Evolutionary conservation across 2,797 vertebrate species (phyloP).

Genomic region (Hydrocynus forskahlii): DNA sequence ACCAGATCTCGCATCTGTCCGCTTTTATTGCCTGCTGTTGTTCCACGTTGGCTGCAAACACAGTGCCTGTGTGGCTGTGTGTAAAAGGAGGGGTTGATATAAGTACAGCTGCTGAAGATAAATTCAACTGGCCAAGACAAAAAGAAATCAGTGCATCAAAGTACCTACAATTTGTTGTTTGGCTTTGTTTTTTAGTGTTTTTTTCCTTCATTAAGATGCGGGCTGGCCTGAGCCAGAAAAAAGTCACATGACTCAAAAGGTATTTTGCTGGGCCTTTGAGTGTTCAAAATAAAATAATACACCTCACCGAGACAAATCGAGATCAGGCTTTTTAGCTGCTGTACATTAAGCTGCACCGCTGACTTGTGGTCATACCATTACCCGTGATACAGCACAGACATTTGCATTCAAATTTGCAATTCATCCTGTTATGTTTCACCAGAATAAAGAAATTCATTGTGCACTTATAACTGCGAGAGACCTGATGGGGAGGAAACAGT

Average conservation of each 20-base stretch:
- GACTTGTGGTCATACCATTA: constrained; percentile 45
- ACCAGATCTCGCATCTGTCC: background rate
- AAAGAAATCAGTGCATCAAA: constrained; percentile 46
- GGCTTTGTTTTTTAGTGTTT: background rate
- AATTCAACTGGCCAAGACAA: constrained; percentile 54
- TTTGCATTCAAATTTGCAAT: constrained; percentile 72
- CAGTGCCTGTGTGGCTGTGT: constrained; percentile 23
- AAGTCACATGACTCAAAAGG: background rate
- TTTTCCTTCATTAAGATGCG: background rate
- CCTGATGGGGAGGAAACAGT: background rate
- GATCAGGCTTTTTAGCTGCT: background rate
- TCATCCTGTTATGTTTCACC: constrained; percentile 61
- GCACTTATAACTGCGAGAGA: background rate
- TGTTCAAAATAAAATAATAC: background rate
- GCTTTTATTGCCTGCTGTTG: constrained; percentile 33
- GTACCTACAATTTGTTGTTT: background rate
- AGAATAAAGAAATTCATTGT: constrained; percentile 65
- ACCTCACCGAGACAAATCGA: background rate
- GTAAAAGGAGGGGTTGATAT: constrained; percentile 63
- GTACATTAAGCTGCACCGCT: background rate
- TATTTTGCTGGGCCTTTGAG: background rate
- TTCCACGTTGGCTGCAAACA: constrained; percentile 28
- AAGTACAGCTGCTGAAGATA: constrained; percentile 53
- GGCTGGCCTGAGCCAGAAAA: background rate
- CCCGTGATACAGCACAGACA: constrained; percentile 22